A percentile compares a stretch with the other conserved stretches of the same genome.
Conservation (phyloP, 2,797 vertebrate genomes). For the Sphenopsis melanotis region DNA sequence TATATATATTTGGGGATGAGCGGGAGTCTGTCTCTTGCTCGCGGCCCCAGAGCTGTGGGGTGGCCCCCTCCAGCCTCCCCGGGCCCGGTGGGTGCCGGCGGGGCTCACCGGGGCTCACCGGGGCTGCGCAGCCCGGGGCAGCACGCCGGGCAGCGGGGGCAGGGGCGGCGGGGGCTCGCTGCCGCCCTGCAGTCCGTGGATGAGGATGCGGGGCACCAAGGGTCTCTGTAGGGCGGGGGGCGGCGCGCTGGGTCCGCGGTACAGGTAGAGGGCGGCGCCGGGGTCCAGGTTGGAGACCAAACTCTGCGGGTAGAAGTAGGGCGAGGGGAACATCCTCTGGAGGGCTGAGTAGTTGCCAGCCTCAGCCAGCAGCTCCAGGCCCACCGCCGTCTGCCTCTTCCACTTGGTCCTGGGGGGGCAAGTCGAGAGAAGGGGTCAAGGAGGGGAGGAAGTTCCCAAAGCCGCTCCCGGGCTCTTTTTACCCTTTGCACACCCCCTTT, state of each 20-base stretch:
- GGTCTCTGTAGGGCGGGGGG: slow-evolving; percentile 91
- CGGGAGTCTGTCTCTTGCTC: background rate
- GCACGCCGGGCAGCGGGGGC: slow-evolving; percentile 87
- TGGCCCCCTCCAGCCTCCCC: background rate
- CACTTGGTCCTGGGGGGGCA: slow-evolving; percentile 89
- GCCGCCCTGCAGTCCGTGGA: slow-evolving; percentile 91
- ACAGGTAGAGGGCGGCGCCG: slow-evolving; percentile 90
- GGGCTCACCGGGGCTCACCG: slow-evolving; percentile 79
- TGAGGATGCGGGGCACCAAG: slow-evolving; percentile 92
- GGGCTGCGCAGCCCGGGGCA: slow-evolving; percentile 87
- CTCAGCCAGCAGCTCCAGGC: slow-evolving; percentile 93
- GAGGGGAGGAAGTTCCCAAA: background rate
- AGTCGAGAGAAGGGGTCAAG: background rate
- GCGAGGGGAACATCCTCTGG: slow-evolving; percentile 97
- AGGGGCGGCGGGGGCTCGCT: slow-evolving; percentile 86
- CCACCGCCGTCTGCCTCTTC: slow-evolving; percentile 97
- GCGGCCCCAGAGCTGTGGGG: background rate
- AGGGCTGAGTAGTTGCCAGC: slow-evolving; percentile 96
- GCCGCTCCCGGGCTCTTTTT: background rate
- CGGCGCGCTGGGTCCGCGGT: slow-evolving; percentile 90
- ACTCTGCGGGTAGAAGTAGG: slow-evolving; percentile 97
- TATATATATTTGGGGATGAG: background rate
- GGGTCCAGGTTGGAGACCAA: slow-evolving; percentile 94
- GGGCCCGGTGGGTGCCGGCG: background rate
- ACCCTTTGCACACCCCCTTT: accelerated